Percentiles rank a stretch among this genome's conserved stretches.
phyloP scores from a whole-genome alignment of 2,797 vertebrate species.

The Perodicticus potto region DNA sequence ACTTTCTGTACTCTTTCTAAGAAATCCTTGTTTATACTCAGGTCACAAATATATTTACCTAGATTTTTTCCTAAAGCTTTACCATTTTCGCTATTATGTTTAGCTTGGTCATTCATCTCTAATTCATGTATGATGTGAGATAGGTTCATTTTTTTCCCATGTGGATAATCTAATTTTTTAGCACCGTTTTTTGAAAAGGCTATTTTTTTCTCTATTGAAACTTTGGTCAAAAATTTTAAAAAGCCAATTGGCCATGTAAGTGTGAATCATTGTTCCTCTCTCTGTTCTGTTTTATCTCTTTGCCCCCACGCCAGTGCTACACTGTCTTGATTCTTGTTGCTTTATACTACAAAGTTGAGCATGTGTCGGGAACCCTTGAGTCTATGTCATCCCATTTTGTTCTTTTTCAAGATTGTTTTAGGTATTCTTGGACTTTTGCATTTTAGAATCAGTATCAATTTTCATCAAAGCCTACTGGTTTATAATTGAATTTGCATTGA shows the following conservation, averaged over 20 bases:
- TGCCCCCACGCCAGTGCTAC: neutral
- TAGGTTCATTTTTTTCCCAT: neutral
- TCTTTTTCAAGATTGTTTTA: slow-evolving; percentile 36
- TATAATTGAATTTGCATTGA: slow-evolving; percentile 16
- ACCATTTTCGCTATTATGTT: neutral
- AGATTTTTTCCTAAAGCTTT: neutral
- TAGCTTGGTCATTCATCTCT: neutral
- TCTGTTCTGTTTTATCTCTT: neutral
- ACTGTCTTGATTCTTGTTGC: neutral
- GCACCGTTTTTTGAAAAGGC: slow-evolving; percentile 15
- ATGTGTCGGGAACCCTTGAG: neutral
- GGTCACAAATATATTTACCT: neutral
- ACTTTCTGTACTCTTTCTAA: neutral
- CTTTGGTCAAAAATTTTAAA: neutral
- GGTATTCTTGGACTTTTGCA: neutral
- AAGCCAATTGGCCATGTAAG: neutral
- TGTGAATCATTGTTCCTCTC: neutral
- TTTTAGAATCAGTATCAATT: slow-evolving; percentile 25
- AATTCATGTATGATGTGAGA: neutral
- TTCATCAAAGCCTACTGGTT: neutral
- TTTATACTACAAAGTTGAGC: slow-evolving; percentile 2
- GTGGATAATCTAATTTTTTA: neutral
- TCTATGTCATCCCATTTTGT: neutral
- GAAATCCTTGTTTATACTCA: slow-evolving; percentile 24
- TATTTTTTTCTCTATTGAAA: neutral